Conservation (phyloP, 1,140 invertebrate genomes). For the Drosophila saltans region DNA sequence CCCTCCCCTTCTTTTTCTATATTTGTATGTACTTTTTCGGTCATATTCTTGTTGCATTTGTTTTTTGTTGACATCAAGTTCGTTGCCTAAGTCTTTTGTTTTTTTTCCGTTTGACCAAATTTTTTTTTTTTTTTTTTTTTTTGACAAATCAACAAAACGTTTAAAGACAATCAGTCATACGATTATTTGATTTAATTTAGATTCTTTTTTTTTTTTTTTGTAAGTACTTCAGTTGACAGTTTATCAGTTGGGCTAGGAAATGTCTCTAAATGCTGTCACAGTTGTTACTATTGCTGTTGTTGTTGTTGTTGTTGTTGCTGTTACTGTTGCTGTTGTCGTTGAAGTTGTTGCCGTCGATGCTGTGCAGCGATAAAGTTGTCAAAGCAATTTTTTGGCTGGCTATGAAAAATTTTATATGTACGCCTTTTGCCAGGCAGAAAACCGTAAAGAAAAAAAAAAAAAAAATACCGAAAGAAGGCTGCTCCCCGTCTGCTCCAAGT, state of each 20-base stretch:
- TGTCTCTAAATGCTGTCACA: conserved; percentile 59
- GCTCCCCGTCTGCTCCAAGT: background rate
- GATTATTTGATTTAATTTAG: conserved; percentile 81
- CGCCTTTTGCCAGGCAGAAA: conserved; percentile 20
- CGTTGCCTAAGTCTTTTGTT: conserved; percentile 72
- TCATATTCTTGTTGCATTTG: background rate
- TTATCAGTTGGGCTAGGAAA: conserved; percentile 65
- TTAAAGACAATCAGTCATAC: conserved; percentile 58
- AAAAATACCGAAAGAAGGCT: background rate
- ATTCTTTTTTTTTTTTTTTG: conserved; percentile 50
- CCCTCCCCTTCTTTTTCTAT: too few species aligned
- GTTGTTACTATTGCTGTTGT: conserved; percentile 12
- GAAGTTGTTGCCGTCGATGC: conserved; percentile 67
- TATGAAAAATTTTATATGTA: conserved; percentile 68
- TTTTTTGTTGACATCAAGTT: conserved; percentile 55
- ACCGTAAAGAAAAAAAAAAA: background rate
- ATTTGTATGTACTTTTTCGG: background rate
- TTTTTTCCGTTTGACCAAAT: conserved; percentile 52
- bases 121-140: conserved; percentile 27
- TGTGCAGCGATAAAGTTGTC: conserved; percentile 76
- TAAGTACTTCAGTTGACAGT: conserved; percentile 61
- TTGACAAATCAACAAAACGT: conserved; percentile 36
- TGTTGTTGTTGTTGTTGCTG: conserved; percentile 27
- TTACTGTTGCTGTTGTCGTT: conserved; percentile 44
- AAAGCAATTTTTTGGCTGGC: conserved; percentile 76